phyloP scores from a whole-genome alignment of 1,140 invertebrate species.

The Drosophila leontia region DNA sequence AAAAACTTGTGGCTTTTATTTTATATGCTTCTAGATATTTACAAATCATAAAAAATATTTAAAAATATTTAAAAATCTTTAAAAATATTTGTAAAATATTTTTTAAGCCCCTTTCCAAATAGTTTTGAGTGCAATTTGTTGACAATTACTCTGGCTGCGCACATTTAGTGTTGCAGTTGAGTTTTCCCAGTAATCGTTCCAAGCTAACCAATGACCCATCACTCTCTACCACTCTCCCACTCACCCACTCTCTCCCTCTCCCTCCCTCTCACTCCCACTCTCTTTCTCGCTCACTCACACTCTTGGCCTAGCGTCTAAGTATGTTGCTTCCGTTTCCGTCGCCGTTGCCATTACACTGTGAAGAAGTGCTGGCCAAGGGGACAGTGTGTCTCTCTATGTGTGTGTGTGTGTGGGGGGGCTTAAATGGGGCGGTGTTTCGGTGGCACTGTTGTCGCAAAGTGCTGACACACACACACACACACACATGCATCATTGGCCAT shows the following conservation, averaged over 20 bases:
- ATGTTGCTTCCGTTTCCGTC: slow-evolving; percentile 76
- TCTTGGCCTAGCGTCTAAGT: slow-evolving; percentile 59
- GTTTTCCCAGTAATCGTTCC: slow-evolving; percentile 13
- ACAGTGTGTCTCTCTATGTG: slow-evolving; percentile 18
- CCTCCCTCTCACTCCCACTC: neutral
- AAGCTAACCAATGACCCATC: slow-evolving; percentile 5
- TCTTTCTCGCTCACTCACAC: neutral
- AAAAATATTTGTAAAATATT: neutral
- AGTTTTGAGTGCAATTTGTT: slow-evolving; percentile 17
- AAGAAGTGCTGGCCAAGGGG: slow-evolving; percentile 28
- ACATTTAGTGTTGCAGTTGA: slow-evolving; percentile 67
- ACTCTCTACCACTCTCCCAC: neutral
- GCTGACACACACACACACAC: slow-evolving; percentile 32
- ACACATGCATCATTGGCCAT: slow-evolving; percentile 75
- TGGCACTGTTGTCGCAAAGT: slow-evolving; percentile 76
- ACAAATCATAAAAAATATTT: too few species aligned
- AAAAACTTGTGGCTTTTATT: too few species aligned
- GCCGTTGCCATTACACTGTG: slow-evolving; percentile 63
- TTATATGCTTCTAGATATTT: too few species aligned
- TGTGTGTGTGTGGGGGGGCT: slow-evolving; percentile 16
- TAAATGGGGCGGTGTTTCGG: slow-evolving; percentile 22
- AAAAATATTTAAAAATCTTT: neutral
- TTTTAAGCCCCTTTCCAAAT: neutral
- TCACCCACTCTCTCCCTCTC: neutral
- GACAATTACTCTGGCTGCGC: slow-evolving; percentile 58